Evolutionary conservation across 2,113 vertebrate genomes (phyloP).

Genomic region (Dicaeum eximium): DNA sequence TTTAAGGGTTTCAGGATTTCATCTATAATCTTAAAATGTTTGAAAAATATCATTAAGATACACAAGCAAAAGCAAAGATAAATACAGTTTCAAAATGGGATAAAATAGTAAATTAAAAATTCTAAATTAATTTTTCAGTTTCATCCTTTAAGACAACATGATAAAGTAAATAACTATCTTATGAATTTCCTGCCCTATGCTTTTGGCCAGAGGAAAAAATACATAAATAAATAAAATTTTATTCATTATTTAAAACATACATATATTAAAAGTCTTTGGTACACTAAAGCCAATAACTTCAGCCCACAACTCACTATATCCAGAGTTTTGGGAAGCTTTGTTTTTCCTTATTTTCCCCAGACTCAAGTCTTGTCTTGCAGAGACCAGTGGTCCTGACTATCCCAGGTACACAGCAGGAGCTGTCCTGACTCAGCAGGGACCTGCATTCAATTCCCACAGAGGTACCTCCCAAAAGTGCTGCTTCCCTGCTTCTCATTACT

Average conservation of each 20-base stretch:
- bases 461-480: not conserved
- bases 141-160: conserved; percentile 3
- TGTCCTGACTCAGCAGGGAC: not conserved
- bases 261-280: not conserved
- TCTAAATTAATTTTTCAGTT: conserved; percentile 24
- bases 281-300: not conserved
- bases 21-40: not conserved
- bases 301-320: not conserved
- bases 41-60: not conserved
- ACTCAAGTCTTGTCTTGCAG: not conserved
- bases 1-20: not conserved
- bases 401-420: not conserved
- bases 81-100: not conserved
- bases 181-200: not conserved
- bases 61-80: not conserved
- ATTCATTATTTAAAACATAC: not conserved
- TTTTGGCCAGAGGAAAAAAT: not conserved
- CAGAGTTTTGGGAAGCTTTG: not conserved
- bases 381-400: not conserved
- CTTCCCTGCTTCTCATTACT: not conserved
- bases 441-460: not conserved
- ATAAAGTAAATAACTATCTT: conserved; percentile 4
- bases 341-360: not conserved
- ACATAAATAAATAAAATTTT: not conserved
- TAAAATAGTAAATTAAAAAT: not conserved